Base-by-base conservation (phyloP, 2,888 invertebrate genomes). In the Cataglyphis altisquamis region DNA sequence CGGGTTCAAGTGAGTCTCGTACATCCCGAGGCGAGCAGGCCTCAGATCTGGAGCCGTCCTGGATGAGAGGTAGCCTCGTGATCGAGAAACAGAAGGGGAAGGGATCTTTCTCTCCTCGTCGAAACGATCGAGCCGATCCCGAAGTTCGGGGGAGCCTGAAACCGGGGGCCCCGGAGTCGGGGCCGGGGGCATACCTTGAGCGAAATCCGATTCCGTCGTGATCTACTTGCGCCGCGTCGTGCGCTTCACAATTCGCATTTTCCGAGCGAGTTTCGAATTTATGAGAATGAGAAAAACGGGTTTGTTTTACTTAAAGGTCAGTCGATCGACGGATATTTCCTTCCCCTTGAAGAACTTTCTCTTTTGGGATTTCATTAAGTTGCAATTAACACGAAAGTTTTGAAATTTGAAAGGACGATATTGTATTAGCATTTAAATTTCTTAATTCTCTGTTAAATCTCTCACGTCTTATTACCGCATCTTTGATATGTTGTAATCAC, bases 1-100 rank as follows among this genome's bases (percentile, higher is more conserved):
- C 85, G 84, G 89, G 92, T 93, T 91, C 91, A 89, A 88, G 89
- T 86, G 86, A 88, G 89, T 90, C 82, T 88, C 62, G 80, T 83
- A 68, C 63, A 67, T 70, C 83, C 75, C 45, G 62, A 48, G 70
- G 70, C 84, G 81, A 60, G 78, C 84, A 84, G 64, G 41, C 39
- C 60, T 41, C 63, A 25, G 82, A 87, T 85, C 72, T 85, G 74
- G 68, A 85, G 70, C 82, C 85, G 82, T 84, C 81, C 80, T 60
- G 80, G 64, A 82, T 85, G 9, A 60, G 60, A 29, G 41, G 12
- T 6, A 25, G 25, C 45, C 63, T 85, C 60, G 73, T 55, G 83
- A 68, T 55, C 29, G 60, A 63, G n/a, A n/a, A n/a, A 8, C 45
- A 48, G 15, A 29, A 29, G 29, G n/a, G 39, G 25, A 18, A 60